Evolutionary conservation across 53 echinoderm and acorn worm species (phyloP).

Genomic region (Holothuria leucospilota): DNA sequence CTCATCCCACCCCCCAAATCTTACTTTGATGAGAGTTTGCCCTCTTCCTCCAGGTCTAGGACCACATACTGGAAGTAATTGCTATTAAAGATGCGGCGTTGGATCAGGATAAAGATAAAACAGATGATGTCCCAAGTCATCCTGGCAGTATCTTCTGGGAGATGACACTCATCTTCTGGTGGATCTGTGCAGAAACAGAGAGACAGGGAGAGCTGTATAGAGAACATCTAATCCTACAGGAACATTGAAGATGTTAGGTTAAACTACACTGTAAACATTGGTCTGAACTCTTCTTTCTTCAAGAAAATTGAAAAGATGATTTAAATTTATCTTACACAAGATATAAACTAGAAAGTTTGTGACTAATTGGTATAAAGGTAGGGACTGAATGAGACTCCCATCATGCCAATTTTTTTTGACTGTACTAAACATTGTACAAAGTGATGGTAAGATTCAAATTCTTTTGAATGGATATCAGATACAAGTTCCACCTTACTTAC

Average conservation of each 20-base stretch:
- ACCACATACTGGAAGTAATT: constrained; percentile 98
- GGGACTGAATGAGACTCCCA: too few species aligned
- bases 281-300: not conserved
- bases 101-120: constrained; percentile 87
- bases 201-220: not conserved
- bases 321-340: too few species aligned
- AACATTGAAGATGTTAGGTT: not conserved
- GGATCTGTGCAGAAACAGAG: constrained; percentile 1
- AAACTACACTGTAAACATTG: not conserved
- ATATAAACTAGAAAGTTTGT: too few species aligned
- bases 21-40: constrained; percentile 92
- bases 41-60: constrained; percentile 80
- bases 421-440: too few species aligned
- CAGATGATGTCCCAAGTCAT: constrained; percentile 91
- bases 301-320: too few species aligned
- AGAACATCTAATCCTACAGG: not conserved
- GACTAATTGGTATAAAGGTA: too few species aligned
- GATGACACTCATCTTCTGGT: constrained; percentile 45
- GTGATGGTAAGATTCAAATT: too few species aligned
- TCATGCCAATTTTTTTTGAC: too few species aligned
- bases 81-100: constrained; percentile 93
- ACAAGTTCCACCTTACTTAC: too few species aligned
- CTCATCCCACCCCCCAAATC: not conserved
- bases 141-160: constrained; percentile 79
- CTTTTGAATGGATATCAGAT: too few species aligned